These are phyloP conservation scores for Promerops cafer DNA, from an alignment of 2,113 vertebrate species.

Conservation along the genomic window DNA sequence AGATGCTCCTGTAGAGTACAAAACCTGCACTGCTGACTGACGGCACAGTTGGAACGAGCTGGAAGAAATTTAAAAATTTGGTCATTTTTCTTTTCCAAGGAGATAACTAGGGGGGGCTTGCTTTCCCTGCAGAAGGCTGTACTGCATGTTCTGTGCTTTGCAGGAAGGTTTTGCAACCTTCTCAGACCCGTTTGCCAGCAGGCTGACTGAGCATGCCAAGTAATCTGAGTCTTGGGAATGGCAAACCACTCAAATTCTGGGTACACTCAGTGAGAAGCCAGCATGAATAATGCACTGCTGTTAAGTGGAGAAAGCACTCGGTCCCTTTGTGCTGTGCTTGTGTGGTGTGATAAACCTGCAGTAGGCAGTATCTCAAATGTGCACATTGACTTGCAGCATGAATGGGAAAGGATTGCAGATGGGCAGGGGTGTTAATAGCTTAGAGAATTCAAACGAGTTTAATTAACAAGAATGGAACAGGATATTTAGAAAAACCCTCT, in stretches of 20 bases:
- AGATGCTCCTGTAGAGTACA: not conserved
- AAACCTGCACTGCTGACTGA: not conserved
- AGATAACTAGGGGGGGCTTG: not conserved
- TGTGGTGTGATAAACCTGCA: constrained; percentile 5
- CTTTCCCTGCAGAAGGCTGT: not conserved
- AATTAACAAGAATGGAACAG: not conserved
- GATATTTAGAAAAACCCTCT: not conserved
- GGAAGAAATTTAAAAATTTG: not conserved
- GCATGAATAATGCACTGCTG: constrained; percentile 30
- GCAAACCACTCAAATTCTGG: not conserved
- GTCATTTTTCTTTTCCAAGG: not conserved
- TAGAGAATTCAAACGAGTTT: not conserved
- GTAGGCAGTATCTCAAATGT: not conserved
- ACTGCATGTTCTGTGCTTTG: not conserved
- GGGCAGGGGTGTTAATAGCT: not conserved
- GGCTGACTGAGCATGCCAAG: not conserved
- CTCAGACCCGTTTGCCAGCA: not conserved
- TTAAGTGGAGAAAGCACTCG: not conserved
- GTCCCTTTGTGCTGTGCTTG: not conserved
- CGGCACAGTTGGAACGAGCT: not conserved
- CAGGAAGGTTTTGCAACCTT: not conserved
- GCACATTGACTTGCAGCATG: constrained; percentile 4
- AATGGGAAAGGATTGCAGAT: not conserved
- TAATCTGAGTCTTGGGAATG: not conserved
- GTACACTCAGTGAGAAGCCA: not conserved